Evolutionary conservation across 2,113 vertebrate species (phyloP), one percentile per base, ranked within the genome.

Genomic region (Castor canadensis): DNA sequence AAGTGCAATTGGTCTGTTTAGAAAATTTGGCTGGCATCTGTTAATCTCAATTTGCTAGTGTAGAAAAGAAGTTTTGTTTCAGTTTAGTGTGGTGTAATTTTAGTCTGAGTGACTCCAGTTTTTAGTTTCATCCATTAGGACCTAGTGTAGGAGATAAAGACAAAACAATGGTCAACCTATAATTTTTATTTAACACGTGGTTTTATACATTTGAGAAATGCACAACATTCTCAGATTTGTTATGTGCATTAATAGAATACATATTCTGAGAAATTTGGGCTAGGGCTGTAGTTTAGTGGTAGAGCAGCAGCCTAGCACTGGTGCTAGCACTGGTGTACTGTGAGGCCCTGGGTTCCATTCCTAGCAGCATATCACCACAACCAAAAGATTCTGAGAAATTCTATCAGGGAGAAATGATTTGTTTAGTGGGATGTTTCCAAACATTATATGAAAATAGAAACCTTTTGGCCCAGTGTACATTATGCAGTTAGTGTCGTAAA

Each of bases 151-250:
- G 24, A 93, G 12, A 45, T 26, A 49, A 49, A 40, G 17, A 13
- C 43, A 87, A 93, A 80, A 87, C 24, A 86, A 56, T 79, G 49
- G 16, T 38, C 75, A 16, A 38, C 26, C 20, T 58, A 45, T 69
- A 80, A 28, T 80, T 90, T 79, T 79, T 35, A 79, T 54, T 67
- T 67, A 54, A 79, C 7, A 54, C 5, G 3, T 66, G 40, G 3
- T 67, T 91, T 89, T 81, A 71, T n/a, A 77, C 66, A 38, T 54
- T 67, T 76, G 19, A 26, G 47, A 79, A 93, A 96, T 82, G 38
- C 3, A 30, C 73, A 71, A 54, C 84, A 79, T 30, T 86, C 67
- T 90, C 11, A 87, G 58, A 81, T 75, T 56, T 75, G n/a, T 76
- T 43, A 45, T 45, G 13, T 19, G 30, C 24, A 40, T 82, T 52